These are phyloP conservation scores for Stratiolaelaps scimitus DNA, from an alignment of 1,140 invertebrate genomes.

Conservation along the genomic window DNA sequence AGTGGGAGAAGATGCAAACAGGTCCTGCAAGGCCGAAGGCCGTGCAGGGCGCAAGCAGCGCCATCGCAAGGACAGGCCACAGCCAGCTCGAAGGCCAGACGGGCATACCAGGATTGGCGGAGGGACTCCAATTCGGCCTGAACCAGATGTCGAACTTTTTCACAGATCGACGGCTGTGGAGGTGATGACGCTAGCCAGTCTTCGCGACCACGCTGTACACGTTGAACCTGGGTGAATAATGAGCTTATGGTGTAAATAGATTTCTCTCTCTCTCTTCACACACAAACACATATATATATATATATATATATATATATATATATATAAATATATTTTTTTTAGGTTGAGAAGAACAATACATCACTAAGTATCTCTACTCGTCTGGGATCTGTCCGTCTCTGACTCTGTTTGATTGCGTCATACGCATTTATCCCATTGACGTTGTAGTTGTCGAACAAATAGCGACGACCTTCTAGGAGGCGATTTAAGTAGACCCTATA, in stretches of 20 bases:
- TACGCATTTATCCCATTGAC: no score
- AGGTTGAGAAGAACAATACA: background rate
- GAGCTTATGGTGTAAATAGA: no score
- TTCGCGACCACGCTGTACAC: conserved; percentile 19
- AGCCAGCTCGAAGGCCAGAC: conserved; percentile 40
- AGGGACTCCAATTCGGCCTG: conserved; percentile 42
- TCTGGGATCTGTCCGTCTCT: no score
- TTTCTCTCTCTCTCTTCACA: no score
- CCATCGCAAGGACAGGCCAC: conserved; percentile 42
- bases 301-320: conserved; percentile 6
- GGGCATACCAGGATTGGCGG: conserved; percentile 42
- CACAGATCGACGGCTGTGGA: conserved; percentile 20
- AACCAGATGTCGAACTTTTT: conserved; percentile 42
- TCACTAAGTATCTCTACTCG: no score
- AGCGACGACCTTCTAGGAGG: no score
- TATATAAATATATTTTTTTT: conserved; percentile 1
- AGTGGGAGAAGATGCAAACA: conserved; percentile 44
- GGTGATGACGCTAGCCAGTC: conserved; percentile 19
- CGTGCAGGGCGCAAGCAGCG: conserved; percentile 40
- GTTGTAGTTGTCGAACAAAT: no score
- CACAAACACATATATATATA: background rate
- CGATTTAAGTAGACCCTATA: no score
- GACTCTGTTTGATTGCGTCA: no score
- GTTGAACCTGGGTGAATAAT: background rate
- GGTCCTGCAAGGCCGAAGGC: conserved; percentile 37